Conservation (phyloP, 1,140 invertebrate genomes). For the Caenorhabditis brenneri region DNA sequence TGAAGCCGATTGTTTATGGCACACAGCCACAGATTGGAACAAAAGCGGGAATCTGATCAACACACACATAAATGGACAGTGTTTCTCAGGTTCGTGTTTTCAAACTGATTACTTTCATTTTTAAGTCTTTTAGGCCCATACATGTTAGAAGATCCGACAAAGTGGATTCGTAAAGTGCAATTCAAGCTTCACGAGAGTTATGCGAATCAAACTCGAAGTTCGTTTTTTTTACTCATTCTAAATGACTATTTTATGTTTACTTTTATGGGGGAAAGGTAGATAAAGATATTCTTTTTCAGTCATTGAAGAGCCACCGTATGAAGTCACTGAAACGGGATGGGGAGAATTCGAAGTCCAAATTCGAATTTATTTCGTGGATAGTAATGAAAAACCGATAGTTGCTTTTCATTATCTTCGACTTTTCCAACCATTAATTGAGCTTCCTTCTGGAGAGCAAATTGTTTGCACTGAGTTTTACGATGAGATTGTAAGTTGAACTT, state of each 20-base stretch:
- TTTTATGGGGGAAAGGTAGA: too few species aligned
- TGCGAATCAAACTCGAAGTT: constrained; percentile 84
- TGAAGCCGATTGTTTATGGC: constrained; percentile 96
- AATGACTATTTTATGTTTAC: too few species aligned
- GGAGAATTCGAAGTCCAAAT: constrained; percentile 99
- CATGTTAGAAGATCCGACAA: constrained; percentile 74
- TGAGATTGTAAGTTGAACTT: constrained; percentile 80
- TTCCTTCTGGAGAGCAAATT: constrained; percentile 78
- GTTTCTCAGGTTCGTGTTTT: constrained; percentile 74
- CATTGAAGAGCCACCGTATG: constrained; percentile 91
- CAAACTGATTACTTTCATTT: background rate
- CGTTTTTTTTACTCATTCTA: constrained; percentile 36
- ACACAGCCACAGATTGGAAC: constrained; percentile 92
- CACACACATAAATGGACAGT: constrained; percentile 99
- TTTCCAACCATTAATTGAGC: constrained; percentile 77
- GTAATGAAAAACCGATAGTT: constrained; percentile 91
- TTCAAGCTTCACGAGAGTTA: constrained; percentile 98
- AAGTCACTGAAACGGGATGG: constrained; percentile 98
- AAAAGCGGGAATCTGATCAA: constrained; percentile 96
- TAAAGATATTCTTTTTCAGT: constrained; percentile 72
- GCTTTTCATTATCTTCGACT: constrained; percentile 93
- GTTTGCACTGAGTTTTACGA: constrained; percentile 93
- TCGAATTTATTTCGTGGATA: constrained; percentile 96
- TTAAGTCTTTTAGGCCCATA: constrained; percentile 82
- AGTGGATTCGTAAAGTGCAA: constrained; percentile 75